Evolutionary conservation across 1,140 invertebrate species (phyloP), one percentile per base, ranked within the genome.

Genomic region (Lordiphosa clarofinis): DNA sequence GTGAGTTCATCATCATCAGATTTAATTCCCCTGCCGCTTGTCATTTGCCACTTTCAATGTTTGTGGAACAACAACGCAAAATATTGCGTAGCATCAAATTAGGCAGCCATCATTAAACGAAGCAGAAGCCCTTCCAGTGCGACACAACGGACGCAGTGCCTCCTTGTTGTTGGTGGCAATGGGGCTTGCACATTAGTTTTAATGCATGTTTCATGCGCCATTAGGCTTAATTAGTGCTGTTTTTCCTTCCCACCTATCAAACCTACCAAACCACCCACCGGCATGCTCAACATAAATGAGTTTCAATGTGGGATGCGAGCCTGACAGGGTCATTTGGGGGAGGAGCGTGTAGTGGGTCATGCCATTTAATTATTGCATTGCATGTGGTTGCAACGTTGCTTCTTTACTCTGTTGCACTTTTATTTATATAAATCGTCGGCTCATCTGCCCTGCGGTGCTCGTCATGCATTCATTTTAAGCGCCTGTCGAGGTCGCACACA

Each of bases 171-270:
- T 13, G 47, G 8, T 40, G 49, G 46, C 38, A 33, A 66, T 56
- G 58, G 37, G 70, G 65, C 66, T 58, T 82, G 72, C 78, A 82
- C 76, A 84, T 82, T 82, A 81, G 76, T 81, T 81, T 82, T 75
- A 81, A 82, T 84, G 72, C 78, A 82, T 82, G 76, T 82, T 82
- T 82, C 76, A 82, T 82, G 76, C 76, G 76, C 78, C 76, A 82
- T 82, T 82, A 82, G 78, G 76, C 76, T 84, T 82, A 82, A 82
- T 82, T 82, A 82, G 75, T 75, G 71, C 67, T 67, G 53, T 69
- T 79, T 52, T 19, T 56, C 21, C 31, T 42, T 43, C 55, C 47
- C 39, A 21, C 28, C 39, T 39, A 37, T 19, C 10, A n/a, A 24
- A n/a, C 13, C 48, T 12, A 6, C 38, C 3, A 3, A 13, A 15